These are phyloP conservation scores for Apocrypta bakeri DNA, from an alignment of 1,140 invertebrate species.

Conservation along the genomic window DNA sequence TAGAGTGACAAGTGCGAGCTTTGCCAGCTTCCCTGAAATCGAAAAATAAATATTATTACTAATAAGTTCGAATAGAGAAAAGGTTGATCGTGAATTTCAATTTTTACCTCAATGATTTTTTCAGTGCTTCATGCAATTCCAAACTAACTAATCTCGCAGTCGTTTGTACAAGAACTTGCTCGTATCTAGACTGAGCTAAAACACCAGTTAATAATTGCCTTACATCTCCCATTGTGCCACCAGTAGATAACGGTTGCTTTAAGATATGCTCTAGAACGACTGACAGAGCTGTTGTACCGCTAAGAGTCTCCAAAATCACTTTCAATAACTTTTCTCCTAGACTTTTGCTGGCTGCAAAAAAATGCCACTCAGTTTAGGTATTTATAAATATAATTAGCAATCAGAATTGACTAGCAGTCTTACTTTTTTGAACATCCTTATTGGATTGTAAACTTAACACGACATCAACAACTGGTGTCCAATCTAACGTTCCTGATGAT, in stretches of 20 bases:
- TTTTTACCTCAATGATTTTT: constrained; percentile 66
- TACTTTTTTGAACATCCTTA: constrained; percentile 63
- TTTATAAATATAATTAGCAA: background rate
- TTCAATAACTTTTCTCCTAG: constrained; percentile 68
- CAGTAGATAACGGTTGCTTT: constrained; percentile 71
- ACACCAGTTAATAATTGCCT: constrained; percentile 69
- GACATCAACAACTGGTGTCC: constrained; percentile 70
- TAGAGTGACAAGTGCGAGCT: constrained; percentile 63
- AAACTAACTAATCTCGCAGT: constrained; percentile 70
- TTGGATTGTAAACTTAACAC: constrained; percentile 64
- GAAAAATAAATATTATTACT: constrained; percentile 20
- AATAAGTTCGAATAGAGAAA: background rate
- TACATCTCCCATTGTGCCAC: constrained; percentile 72
- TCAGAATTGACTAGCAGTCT: background rate
- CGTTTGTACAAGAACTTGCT: constrained; percentile 71
- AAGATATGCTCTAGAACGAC: constrained; percentile 70
- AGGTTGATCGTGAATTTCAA: background rate
- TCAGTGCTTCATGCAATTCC: constrained; percentile 69
- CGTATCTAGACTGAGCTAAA: constrained; percentile 70
- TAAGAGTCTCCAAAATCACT: constrained; percentile 68
- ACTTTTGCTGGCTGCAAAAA: constrained; percentile 44
- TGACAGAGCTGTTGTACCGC: constrained; percentile 70
- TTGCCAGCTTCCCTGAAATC: constrained; percentile 64
- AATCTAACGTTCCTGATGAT: constrained; percentile 69
- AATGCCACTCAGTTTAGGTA: background rate